Percentiles rank a stretch among this genome's conserved stretches.
These are phyloP conservation scores for Umimayanthus kanabou DNA, from an alignment of 92 coral and sea anemone species.

Conservation along the genomic window DNA sequence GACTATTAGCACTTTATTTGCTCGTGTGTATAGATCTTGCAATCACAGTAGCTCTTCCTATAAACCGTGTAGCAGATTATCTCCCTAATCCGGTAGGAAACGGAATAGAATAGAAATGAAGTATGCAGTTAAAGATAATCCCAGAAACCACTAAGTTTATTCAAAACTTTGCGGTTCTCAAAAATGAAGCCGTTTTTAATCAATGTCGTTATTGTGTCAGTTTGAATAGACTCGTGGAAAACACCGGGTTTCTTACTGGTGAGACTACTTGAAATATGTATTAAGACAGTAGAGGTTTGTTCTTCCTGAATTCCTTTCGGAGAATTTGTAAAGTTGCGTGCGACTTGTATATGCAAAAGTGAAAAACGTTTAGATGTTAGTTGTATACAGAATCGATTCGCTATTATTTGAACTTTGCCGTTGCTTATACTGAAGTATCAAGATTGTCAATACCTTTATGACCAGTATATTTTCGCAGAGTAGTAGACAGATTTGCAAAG, in stretches of 20 bases:
- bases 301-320: background rate
- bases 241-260: background rate
- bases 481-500: background rate
- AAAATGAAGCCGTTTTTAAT: conserved; percentile 23
- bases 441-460: too few relatives aligned
- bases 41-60: background rate
- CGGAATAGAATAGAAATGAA: background rate
- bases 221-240: background rate
- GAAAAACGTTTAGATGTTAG: background rate
- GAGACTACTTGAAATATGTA: background rate
- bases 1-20: background rate
- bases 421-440: background rate
- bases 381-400: too few relatives aligned
- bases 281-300: too few relatives aligned
- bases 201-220: conserved; percentile 6
- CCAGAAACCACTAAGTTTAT: conserved; percentile 2
- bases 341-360: background rate
- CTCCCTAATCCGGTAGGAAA: conserved; percentile 9
- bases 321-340: too few relatives aligned
- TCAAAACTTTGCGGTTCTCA: conserved; percentile 26
- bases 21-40: background rate
- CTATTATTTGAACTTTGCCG: too few relatives aligned
- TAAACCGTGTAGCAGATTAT: background rate
- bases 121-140: background rate
- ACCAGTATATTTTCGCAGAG: background rate